Percentiles rank a stretch among this genome's conserved stretches.
Evolutionary conservation across 2,113 vertebrate genomes (phyloP).

Genomic region (Oreocharis arfaki): DNA sequence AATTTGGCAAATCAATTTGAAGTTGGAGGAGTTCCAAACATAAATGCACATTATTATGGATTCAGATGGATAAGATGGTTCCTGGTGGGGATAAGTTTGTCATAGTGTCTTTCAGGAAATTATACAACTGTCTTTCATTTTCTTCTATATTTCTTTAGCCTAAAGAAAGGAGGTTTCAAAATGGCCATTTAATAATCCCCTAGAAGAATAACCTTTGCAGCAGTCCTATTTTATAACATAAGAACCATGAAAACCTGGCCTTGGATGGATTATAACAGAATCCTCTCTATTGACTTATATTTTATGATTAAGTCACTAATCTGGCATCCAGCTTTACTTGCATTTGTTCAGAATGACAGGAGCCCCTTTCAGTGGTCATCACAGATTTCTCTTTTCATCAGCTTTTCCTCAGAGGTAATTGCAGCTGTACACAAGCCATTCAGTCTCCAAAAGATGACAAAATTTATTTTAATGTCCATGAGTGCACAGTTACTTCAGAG

Average conservation of each 20-base stretch:
- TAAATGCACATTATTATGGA: neutral
- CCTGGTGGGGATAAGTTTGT: slow-evolving; percentile 7
- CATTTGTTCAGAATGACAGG: slow-evolving; percentile 54
- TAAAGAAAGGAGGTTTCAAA: slow-evolving; percentile 19
- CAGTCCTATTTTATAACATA: neutral
- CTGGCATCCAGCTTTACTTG: slow-evolving; percentile 55
- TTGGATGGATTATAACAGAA: slow-evolving; percentile 36
- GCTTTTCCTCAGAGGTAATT: slow-evolving; percentile 52
- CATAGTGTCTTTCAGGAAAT: neutral
- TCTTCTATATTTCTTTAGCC: neutral
- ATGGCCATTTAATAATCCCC: slow-evolving; percentile 21
- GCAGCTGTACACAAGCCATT: slow-evolving; percentile 25
- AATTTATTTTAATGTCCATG: slow-evolving; percentile 45
- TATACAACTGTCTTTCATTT: neutral
- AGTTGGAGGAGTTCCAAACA: slow-evolving; percentile 43
- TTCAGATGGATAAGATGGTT: neutral
- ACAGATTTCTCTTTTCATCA: slow-evolving; percentile 33
- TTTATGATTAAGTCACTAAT: slow-evolving; percentile 54
- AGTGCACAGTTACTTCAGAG: slow-evolving; percentile 16
- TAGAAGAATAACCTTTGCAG: slow-evolving; percentile 33
- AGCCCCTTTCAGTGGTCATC: slow-evolving; percentile 42
- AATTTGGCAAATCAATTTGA: slow-evolving; percentile 5
- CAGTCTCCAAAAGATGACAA: slow-evolving; percentile 13
- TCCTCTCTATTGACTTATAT: slow-evolving; percentile 17
- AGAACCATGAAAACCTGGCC: slow-evolving; percentile 35